Conservation (phyloP, 2,888 invertebrate genomes). For the Leucophora obtusa region DNA sequence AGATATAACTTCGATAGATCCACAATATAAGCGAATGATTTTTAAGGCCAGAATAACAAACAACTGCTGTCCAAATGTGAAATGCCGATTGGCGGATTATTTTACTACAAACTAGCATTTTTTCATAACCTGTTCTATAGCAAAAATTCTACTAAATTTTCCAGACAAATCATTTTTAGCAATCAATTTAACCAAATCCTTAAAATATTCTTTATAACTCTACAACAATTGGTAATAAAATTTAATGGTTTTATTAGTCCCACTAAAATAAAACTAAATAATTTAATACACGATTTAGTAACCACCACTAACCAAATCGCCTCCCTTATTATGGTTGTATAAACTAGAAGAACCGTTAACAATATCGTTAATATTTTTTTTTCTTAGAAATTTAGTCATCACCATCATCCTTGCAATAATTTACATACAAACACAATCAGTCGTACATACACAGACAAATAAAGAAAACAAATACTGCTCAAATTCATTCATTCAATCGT, state of each 20-base stretch:
- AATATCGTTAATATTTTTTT: conserved; percentile 54
- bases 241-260: conserved; percentile 50
- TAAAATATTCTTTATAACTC: conserved; percentile 25
- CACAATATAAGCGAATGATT: no score
- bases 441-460: not conserved
- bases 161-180: no score
- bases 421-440: conserved; percentile 19
- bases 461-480: not conserved
- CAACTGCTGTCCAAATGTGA: no score
- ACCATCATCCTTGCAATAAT: conserved; percentile 19
- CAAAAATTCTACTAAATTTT: no score
- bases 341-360: conserved; percentile 51
- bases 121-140: no score
- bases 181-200: no score
- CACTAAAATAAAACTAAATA: not conserved
- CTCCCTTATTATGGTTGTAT: conserved; percentile 17
- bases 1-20: no score
- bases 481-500: conserved; percentile 21
- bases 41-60: no score
- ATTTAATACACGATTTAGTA: conserved; percentile 7
- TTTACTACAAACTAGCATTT: no score
- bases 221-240: conserved; percentile 51
- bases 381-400: conserved; percentile 61
- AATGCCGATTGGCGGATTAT: no score
- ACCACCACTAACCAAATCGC: conserved; percentile 25